phyloP scores from a whole-genome alignment of 2,113 vertebrate genomes.

The Tympanuchus pallidicinctus region DNA sequence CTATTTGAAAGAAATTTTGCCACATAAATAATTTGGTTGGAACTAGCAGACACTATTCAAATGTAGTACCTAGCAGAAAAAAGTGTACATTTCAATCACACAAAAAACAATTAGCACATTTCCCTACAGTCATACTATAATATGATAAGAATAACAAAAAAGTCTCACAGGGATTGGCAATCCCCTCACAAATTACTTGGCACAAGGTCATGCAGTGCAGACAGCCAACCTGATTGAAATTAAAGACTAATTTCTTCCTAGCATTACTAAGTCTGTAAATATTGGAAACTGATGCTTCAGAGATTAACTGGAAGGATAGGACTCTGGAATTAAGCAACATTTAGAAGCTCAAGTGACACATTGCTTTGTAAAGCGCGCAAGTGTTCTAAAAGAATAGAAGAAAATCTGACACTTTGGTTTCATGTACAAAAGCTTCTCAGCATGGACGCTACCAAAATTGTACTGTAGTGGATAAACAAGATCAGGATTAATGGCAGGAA shows the following conservation, averaged over 20 bases:
- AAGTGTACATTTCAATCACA: neutral
- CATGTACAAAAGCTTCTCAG: neutral
- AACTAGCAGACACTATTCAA: neutral
- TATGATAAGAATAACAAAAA: neutral
- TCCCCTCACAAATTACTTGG: constrained; percentile 47
- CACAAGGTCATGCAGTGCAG: constrained; percentile 7
- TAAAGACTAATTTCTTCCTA: constrained; percentile 39
- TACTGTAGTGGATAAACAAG: neutral
- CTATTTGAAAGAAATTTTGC: neutral
- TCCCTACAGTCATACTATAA: neutral
- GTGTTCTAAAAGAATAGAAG: neutral
- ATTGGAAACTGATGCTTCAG: constrained; percentile 14
- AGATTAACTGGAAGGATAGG: neutral
- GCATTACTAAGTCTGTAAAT: neutral
- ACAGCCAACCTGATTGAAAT: constrained; percentile 23
- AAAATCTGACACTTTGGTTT: neutral
- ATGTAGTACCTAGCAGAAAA: neutral
- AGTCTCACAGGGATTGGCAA: neutral
- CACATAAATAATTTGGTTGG: neutral
- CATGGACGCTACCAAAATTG: neutral
- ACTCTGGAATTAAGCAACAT: neutral
- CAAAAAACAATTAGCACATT: neutral
- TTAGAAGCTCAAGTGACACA: neutral
- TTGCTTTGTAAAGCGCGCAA: neutral
- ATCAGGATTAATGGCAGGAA: neutral